Conservation (phyloP, 2,888 invertebrate species). For the Chesias legatella region DNA sequence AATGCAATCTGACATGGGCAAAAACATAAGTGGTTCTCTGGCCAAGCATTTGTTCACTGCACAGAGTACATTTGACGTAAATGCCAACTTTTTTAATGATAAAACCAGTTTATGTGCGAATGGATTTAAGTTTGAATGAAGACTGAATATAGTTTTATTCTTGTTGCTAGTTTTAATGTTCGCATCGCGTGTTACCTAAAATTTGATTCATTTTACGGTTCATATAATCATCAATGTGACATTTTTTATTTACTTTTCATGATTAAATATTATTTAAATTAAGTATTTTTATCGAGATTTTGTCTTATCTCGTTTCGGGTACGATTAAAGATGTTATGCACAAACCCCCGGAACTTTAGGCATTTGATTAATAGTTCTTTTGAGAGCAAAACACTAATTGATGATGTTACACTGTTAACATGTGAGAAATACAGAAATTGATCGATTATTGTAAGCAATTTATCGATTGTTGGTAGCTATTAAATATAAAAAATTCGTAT, state of each 20-base stretch:
- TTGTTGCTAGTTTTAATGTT: slow-evolving; percentile 49
- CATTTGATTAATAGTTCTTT: slow-evolving; percentile 6
- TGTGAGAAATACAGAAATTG: background rate
- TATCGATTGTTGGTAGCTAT: slow-evolving; percentile 5
- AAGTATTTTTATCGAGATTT: slow-evolving; percentile 24
- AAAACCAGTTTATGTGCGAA: slow-evolving; percentile 31
- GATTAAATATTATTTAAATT: slow-evolving; percentile 31
- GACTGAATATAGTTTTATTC: slow-evolving; percentile 68
- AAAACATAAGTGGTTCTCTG: slow-evolving; percentile 18
- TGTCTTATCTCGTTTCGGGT: slow-evolving; percentile 7
- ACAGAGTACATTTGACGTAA: slow-evolving; percentile 7
- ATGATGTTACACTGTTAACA: background rate
- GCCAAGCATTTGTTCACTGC: slow-evolving; percentile 21
- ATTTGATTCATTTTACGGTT: slow-evolving; percentile 24
- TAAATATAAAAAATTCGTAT: background rate
- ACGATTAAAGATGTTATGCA: slow-evolving; percentile 2
- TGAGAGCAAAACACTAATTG: background rate
- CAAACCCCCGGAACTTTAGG: slow-evolving; percentile 6
- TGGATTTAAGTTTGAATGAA: slow-evolving; percentile 62
- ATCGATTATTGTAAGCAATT: slow-evolving; percentile 3
- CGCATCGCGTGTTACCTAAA: slow-evolving; percentile 30
- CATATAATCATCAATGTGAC: slow-evolving; percentile 20
- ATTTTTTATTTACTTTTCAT: slow-evolving; percentile 38
- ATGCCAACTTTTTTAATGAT: slow-evolving; percentile 21
- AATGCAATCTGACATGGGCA: slow-evolving; percentile 21